These are phyloP conservation scores for Mallotus villosus DNA, from an alignment of 2,797 vertebrate genomes.

Conservation along the genomic window DNA sequence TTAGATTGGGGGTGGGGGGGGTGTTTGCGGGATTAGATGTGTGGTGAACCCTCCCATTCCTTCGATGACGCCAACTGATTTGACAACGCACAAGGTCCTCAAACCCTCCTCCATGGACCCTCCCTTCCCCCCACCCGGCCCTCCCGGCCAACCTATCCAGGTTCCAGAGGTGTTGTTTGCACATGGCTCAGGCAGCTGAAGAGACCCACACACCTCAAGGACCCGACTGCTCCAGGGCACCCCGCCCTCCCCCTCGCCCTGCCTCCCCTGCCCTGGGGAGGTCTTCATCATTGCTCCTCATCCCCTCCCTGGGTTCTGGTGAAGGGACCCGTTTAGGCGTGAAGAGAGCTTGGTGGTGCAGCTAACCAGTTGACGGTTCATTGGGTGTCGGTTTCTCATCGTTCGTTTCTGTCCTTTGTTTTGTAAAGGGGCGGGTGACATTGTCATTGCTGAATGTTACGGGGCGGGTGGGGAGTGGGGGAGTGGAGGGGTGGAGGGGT, in stretches of 20 bases:
- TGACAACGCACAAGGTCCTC: slow-evolving; percentile 44
- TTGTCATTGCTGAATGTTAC: slow-evolving; percentile 67
- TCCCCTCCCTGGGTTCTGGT: slow-evolving; percentile 45
- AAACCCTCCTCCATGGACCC: slow-evolving; percentile 73
- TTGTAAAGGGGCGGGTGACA: slow-evolving; percentile 61
- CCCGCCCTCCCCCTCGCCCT: background rate
- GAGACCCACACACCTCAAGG: slow-evolving; percentile 64
- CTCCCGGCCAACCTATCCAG: background rate
- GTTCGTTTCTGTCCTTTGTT: slow-evolving; percentile 70
- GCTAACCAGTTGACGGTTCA: slow-evolving; percentile 64
- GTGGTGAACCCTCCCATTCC: slow-evolving; percentile 43
- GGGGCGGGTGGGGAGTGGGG: slow-evolving; percentile 35
- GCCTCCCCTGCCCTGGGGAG: slow-evolving; percentile 36
- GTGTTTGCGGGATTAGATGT: too few relatives aligned
- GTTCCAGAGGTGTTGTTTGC: slow-evolving; percentile 77
- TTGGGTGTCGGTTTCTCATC: slow-evolving; percentile 81
- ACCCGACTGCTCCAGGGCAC: slow-evolving; percentile 21
- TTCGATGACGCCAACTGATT: slow-evolving; percentile 25
- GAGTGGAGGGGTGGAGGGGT: background rate
- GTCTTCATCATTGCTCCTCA: slow-evolving; percentile 26
- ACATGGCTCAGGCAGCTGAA: slow-evolving; percentile 88
- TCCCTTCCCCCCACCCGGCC: slow-evolving; percentile 45
- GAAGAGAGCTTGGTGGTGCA: slow-evolving; percentile 17
- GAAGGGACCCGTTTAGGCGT: too few relatives aligned
- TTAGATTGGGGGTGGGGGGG: too few relatives aligned